Conservation (phyloP, 2,797 vertebrate genomes). For the Anomalospiza imberbis region DNA sequence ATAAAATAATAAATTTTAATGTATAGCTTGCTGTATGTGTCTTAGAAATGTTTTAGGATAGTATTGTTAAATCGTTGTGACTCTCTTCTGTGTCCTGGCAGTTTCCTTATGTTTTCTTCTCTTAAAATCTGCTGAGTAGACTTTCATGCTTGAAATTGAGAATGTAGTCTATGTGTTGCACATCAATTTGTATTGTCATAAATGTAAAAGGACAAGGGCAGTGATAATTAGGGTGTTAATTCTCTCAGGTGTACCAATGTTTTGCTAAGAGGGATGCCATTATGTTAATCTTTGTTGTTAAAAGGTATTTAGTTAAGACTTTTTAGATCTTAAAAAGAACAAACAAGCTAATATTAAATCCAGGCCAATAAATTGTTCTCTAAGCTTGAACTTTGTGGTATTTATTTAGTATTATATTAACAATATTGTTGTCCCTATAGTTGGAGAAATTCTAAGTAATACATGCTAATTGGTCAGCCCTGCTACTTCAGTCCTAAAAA, state of each 20-base stretch:
- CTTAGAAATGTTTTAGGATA: background rate
- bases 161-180: background rate
- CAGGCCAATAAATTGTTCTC: background rate
- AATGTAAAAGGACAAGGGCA: background rate
- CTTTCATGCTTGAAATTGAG: background rate
- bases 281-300: background rate
- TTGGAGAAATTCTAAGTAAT: background rate
- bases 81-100: background rate
- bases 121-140: background rate
- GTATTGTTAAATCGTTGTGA: background rate
- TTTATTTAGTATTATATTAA: background rate
- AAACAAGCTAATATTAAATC: background rate
- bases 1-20: background rate
- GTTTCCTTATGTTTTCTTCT: background rate
- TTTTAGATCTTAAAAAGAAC: background rate
- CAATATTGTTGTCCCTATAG: background rate
- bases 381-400: background rate
- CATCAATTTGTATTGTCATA: background rate
- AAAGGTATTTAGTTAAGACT: background rate
- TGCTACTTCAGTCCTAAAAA: conserved; percentile 9
- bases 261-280: background rate
- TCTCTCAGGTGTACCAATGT: background rate
- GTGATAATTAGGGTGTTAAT: background rate
- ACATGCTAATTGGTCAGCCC: background rate
- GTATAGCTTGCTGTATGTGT: background rate